These are phyloP conservation scores for Drosophila kurseongensis DNA, from an alignment of 1,140 invertebrate species.

Conservation along the genomic window DNA sequence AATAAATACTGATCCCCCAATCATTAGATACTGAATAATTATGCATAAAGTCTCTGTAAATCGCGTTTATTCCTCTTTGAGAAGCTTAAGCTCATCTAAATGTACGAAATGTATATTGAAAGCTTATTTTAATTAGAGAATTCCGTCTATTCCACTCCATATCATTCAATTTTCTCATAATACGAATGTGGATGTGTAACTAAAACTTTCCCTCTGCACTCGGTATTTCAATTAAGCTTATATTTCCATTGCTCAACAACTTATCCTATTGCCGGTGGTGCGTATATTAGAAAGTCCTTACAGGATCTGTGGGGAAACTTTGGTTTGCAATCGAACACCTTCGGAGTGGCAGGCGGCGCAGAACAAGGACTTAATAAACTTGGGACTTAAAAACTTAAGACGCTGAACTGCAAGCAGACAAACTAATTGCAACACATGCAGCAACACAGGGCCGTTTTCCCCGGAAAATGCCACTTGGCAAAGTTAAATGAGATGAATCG, in stretches of 20 bases:
- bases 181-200: background rate
- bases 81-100: no score
- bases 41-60: no score
- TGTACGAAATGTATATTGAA: background rate
- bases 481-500: slow-evolving; percentile 70
- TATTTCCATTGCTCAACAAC: background rate
- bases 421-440: slow-evolving; percentile 70
- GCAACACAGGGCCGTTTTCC: slow-evolving; percentile 37
- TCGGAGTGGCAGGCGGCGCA: background rate
- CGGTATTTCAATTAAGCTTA: slow-evolving; percentile 9
- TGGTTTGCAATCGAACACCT: slow-evolving; percentile 29
- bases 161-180: no score
- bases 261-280: background rate
- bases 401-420: slow-evolving; percentile 38
- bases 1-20: no score
- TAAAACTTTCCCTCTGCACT: background rate
- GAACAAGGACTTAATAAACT: slow-evolving; percentile 25
- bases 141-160: background rate
- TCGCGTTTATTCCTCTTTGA: no score
- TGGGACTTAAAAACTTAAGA: slow-evolving; percentile 18
- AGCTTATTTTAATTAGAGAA: background rate
- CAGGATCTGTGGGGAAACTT: slow-evolving; percentile 3
- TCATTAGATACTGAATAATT: no score
- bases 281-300: slow-evolving; percentile 2
- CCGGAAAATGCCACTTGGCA: slow-evolving; percentile 50